Conservation (phyloP, 2,888 invertebrate genomes). For the Iselma pallidipennis region DNA sequence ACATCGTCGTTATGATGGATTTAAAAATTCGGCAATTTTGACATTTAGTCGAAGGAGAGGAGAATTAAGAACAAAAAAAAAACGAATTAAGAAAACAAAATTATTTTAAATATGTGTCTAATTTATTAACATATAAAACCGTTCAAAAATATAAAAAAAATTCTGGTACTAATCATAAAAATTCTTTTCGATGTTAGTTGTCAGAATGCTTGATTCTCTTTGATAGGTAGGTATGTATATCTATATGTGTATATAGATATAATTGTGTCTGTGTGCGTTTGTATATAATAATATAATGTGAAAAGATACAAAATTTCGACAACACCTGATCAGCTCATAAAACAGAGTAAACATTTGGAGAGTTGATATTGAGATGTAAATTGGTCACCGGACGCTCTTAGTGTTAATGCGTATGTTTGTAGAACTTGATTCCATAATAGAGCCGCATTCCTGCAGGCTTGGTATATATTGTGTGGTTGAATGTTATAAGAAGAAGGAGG, state of each 20-base stretch:
- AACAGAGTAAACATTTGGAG: conserved; percentile 48
- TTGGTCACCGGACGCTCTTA: conserved; percentile 50
- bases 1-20: conserved; percentile 12
- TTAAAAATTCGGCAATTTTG: not conserved
- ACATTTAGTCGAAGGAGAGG: not conserved
- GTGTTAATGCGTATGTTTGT: conserved; percentile 57
- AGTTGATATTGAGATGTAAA: conserved; percentile 56
- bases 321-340: conserved; percentile 45
- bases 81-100: not conserved
- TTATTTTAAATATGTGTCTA: conserved; percentile 4
- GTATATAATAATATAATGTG: conserved; percentile 2
- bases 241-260: not conserved
- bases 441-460: conserved; percentile 51
- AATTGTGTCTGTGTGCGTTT: not conserved
- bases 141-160: not conserved
- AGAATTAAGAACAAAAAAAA: not conserved
- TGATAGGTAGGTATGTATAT: no score
- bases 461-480: conserved; percentile 12
- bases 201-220: conserved; percentile 9
- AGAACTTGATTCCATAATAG: conserved; percentile 57
- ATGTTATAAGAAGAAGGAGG: not conserved
- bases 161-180: conserved; percentile 20
- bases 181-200: conserved; percentile 18
- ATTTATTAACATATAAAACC: conserved; percentile 21
- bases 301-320: conserved; percentile 37